phyloP scores from a whole-genome alignment of 2,888 invertebrate species.

The Apamea sordens region DNA sequence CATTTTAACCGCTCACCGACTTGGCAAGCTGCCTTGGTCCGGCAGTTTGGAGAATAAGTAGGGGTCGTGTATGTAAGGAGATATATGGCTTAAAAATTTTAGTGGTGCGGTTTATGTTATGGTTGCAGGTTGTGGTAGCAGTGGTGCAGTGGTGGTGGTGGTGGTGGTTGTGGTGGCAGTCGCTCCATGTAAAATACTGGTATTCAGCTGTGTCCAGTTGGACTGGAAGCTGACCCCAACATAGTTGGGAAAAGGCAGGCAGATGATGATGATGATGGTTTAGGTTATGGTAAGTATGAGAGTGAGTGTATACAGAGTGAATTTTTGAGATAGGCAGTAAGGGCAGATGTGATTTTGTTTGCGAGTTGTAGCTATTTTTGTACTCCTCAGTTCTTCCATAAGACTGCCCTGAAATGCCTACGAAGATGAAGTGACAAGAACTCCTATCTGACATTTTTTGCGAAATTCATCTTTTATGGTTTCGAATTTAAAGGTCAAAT shows the following conservation, averaged over 20 bases:
- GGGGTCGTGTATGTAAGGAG: slow-evolving; percentile 10
- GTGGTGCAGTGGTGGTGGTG: too few species aligned
- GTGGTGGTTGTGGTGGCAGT: too few species aligned
- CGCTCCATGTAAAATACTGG: background rate
- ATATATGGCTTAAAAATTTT: slow-evolving; percentile 12
- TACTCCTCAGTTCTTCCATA: background rate
- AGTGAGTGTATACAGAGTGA: too few species aligned
- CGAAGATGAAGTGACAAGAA: too few species aligned
- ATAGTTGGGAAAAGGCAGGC: too few species aligned
- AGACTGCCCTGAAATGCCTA: background rate
- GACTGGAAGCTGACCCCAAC: too few species aligned
- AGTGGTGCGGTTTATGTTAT: background rate
- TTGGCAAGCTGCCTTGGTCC: slow-evolving; percentile 40
- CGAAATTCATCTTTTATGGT: too few species aligned
- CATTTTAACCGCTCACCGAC: slow-evolving; percentile 39
- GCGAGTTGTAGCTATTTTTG: background rate
- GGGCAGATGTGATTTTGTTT: background rate
- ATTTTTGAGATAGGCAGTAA: background rate
- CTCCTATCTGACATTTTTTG: too few species aligned
- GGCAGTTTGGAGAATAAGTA: slow-evolving; percentile 21
- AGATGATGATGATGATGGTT: background rate
- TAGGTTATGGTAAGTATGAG: background rate
- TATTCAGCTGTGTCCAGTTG: background rate
- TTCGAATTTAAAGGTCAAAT: too few species aligned
- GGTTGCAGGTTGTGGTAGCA: too few species aligned